A percentile compares a stretch with the other conserved stretches of the same genome.
Conservation (phyloP, 2,797 vertebrate genomes). For the Lophotriccus pileatus region DNA sequence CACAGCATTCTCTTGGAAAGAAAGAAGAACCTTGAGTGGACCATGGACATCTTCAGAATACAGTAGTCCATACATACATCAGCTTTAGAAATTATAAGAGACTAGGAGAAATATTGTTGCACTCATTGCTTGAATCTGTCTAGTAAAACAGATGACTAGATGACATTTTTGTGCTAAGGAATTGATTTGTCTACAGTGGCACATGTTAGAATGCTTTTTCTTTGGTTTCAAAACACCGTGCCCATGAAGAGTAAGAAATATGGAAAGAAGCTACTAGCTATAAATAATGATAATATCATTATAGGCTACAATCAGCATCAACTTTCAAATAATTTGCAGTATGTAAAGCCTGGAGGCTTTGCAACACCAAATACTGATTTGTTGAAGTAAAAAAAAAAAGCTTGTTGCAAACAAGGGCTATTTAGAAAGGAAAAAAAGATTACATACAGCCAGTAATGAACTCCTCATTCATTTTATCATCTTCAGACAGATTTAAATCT, state of each 20-base stretch:
- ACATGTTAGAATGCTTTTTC: not conserved
- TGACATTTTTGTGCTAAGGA: not conserved
- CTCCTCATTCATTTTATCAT: constrained; percentile 74
- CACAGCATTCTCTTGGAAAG: not conserved
- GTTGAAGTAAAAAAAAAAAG: not conserved
- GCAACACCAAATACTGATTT: not conserved
- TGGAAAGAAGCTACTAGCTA: not conserved
- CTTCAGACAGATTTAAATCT: constrained; percentile 35
- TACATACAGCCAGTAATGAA: constrained; percentile 88
- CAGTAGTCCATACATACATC: not conserved
- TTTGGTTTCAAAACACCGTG: not conserved
- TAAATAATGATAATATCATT: not conserved
- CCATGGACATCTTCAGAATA: not conserved
- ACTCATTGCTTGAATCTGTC: not conserved
- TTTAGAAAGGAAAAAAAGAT: not conserved
- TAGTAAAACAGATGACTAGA: not conserved
- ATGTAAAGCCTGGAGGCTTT: not conserved
- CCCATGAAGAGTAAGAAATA: not conserved
- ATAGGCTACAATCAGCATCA: not conserved
- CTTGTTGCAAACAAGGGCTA: not conserved
- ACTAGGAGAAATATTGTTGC: not conserved
- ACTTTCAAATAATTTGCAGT: not conserved
- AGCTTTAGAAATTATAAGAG: not conserved
- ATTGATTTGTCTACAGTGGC: not conserved
- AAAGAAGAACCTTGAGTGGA: not conserved